These are phyloP conservation scores for Latrodectus hesperus DNA, from an alignment of 2,888 invertebrate species.

Conservation along the genomic window DNA sequence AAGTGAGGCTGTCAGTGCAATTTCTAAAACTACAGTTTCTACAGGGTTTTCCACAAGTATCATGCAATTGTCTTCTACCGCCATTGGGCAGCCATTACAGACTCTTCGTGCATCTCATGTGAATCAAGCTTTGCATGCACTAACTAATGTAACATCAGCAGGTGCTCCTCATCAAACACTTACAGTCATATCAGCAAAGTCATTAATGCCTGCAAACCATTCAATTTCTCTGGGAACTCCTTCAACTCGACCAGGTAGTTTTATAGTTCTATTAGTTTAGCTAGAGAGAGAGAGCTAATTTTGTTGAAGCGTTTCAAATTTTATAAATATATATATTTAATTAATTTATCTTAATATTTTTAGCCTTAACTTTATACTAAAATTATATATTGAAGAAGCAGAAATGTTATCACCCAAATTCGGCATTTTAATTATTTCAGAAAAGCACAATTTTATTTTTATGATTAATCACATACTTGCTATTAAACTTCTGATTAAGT, in stretches of 20 bases:
- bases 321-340: too few species aligned
- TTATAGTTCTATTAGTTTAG: neutral
- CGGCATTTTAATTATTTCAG: too few species aligned
- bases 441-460: too few species aligned
- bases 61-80: constrained; percentile 55
- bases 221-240: constrained; percentile 53
- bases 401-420: too few species aligned
- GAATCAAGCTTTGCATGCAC: constrained; percentile 48
- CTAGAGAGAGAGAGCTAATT: too few species aligned
- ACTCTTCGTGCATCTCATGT: constrained; percentile 41
- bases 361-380: too few species aligned
- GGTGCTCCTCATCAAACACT: constrained; percentile 64
- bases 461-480: too few species aligned
- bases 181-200: constrained; percentile 67
- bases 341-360: too few species aligned
- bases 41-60: constrained; percentile 56
- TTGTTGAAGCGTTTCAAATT: too few species aligned
- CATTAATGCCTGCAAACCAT: constrained; percentile 55
- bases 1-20: constrained; percentile 39
- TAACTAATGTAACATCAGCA: constrained; percentile 31
- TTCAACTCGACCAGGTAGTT: constrained; percentile 45
- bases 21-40: constrained; percentile 44
- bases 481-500: too few species aligned
- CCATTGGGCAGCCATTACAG: constrained; percentile 51
- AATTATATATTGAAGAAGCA: too few species aligned